Evolutionary conservation across 2,113 vertebrate species (phyloP), one percentile per base, ranked within the genome.

Genomic region (Rhabdomys dilectus): DNA sequence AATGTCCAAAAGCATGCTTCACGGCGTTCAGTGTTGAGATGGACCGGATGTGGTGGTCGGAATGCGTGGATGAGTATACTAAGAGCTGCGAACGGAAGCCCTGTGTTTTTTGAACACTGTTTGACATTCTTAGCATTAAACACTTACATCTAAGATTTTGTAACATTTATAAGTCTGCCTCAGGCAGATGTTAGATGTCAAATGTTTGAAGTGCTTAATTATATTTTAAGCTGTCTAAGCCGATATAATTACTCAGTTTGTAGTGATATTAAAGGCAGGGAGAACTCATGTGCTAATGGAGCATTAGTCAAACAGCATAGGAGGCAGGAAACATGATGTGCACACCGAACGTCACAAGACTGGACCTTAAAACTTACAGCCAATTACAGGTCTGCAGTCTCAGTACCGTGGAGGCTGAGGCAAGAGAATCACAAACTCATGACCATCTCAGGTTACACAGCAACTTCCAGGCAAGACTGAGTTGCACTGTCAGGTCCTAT

Each of bases 161-260:
- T 93, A 96, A 90, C 77, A 88, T 88, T 80, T 93, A 0, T 88
- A 87, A 90, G 36, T 88, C 56, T 94, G 91, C 48, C 58, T 96
- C n/a, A 89, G 53, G 85, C 73, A 70, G 73, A 89, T 80, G 53
- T 80, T 48, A 88, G 72, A 66, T 81, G 82, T 95, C 91, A 96
- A 64, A 78, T 89, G 62, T 94, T 82, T 51, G 58, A 96, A 87
- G 51, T 58, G 15, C 53, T 94, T 94, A 88, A 89, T 86, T 85
- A 77, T 51, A 93, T 88, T 62, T 90, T 75, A 95, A 95, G 45
- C 36, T 70, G 26, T 48, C 26, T 75, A 87, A 89, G 75, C 53
- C 89, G 95, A 95, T 95, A 90, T 91, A 86, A 93, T 88, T 75
- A 97, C 93, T 87, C 73, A 91, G 53, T 66, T 80, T 76, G 5